Evolutionary conservation across 2,888 invertebrate genomes (phyloP).

Genomic region (Catonia carolina): DNA sequence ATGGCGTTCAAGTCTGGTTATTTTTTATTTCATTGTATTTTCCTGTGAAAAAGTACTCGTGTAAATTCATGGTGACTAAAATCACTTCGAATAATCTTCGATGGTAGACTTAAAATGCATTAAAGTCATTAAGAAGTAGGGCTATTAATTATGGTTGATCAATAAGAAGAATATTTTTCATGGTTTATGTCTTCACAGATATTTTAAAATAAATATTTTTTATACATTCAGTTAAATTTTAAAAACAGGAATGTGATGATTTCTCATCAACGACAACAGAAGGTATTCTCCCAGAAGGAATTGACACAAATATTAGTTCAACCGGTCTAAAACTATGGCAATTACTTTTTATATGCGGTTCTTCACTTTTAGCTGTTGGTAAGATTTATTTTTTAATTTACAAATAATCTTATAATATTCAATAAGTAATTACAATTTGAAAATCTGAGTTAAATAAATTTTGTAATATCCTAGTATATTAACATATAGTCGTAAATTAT

Average conservation of each 20-base stretch:
- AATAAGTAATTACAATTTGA: neutral
- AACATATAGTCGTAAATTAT: neutral
- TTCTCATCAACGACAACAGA: neutral
- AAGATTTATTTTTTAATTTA: neutral
- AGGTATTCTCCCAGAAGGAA: neutral
- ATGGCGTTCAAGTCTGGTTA: too few species aligned
- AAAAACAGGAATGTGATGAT: conserved; percentile 1
- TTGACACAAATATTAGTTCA: neutral
- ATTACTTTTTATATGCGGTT: neutral
- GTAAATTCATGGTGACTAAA: too few species aligned
- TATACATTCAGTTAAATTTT: too few species aligned
- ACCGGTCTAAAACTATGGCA: conserved; percentile 3
- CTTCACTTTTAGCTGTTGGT: neutral
- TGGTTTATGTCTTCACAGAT: too few species aligned
- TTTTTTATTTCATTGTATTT: too few species aligned
- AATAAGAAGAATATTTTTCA: too few species aligned
- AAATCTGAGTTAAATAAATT: neutral
- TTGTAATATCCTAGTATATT: neutral
- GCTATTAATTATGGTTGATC: too few species aligned
- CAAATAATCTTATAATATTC: neutral
- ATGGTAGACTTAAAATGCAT: too few species aligned
- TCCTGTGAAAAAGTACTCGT: too few species aligned
- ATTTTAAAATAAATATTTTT: too few species aligned
- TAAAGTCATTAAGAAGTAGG: too few species aligned
- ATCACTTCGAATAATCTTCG: too few species aligned